Conservation (phyloP, 2,888 invertebrate species). For the Polyommatus icarus region DNA sequence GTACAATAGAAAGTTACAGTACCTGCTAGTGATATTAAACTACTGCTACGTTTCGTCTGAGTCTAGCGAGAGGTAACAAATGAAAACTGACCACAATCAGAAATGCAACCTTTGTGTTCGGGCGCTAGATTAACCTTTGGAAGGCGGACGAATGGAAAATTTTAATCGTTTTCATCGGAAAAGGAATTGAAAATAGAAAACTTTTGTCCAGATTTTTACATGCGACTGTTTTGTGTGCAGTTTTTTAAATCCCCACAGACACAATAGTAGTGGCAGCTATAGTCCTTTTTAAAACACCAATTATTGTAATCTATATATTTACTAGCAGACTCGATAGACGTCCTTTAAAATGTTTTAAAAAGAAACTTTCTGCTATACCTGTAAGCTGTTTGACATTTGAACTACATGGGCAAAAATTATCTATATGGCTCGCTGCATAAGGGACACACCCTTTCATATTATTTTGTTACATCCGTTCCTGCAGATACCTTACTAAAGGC, state of each 20-base stretch:
- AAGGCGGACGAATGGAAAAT: constrained; percentile 15
- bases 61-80: background rate
- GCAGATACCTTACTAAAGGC: background rate
- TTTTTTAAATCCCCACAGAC: background rate
- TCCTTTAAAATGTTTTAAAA: no score
- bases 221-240: background rate
- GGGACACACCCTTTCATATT: background rate
- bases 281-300: no score
- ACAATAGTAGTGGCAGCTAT: no score
- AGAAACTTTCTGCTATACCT: no score
- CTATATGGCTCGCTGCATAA: no score
- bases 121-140: background rate
- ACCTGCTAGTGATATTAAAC: background rate
- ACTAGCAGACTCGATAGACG: no score
- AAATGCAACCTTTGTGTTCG: background rate
- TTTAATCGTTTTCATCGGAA: constrained; percentile 19
- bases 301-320: no score
- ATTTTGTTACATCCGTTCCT: background rate
- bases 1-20: no score
- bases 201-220: background rate
- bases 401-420: no score
- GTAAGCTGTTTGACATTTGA: no score
- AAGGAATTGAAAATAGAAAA: constrained; percentile 4
- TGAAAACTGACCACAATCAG: constrained; percentile 31
- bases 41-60: background rate